Evolutionary conservation across 1,140 invertebrate species (phyloP).

Genomic region (Hycleus cichorii): DNA sequence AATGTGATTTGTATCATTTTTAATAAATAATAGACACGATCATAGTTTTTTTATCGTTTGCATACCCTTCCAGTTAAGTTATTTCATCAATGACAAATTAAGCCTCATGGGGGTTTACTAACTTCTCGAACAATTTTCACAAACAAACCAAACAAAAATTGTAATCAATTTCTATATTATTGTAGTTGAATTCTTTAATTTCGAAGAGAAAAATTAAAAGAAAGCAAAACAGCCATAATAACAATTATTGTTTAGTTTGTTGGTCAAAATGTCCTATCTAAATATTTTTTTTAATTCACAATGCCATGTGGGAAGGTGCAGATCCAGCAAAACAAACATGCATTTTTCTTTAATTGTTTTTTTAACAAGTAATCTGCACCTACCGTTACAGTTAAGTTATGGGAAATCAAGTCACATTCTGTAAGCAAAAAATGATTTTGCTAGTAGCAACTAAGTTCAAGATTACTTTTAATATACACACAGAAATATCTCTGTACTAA

Average conservation of each 20-base stretch:
- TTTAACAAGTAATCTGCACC: conserved; percentile 19
- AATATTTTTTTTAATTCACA: conserved; percentile 21
- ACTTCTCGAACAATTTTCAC: conserved; percentile 22
- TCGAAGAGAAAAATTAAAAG: background rate
- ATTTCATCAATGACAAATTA: conserved; percentile 27
- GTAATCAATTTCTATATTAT: too few species aligned
- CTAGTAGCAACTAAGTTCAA: too few species aligned
- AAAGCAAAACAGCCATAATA: conserved; percentile 8
- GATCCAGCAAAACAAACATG: conserved; percentile 14
- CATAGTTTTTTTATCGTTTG: conserved; percentile 14
- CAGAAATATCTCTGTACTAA: too few species aligned
- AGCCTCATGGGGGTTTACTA: conserved; percentile 35
- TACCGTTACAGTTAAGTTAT: conserved; percentile 25
- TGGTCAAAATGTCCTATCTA: conserved; percentile 22
- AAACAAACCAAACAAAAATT: conserved; percentile 1
- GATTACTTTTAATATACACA: too few species aligned
- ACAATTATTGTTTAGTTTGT: conserved; percentile 13
- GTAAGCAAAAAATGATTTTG: conserved; percentile 1
- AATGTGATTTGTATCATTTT: conserved; percentile 9
- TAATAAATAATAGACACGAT: conserved; percentile 15
- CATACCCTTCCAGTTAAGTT: conserved; percentile 38
- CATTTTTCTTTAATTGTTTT: background rate
- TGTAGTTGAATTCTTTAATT: background rate
- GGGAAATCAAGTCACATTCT: conserved; percentile 22
- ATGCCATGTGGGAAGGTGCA: conserved; percentile 24